A percentile compares a stretch with the other conserved stretches of the same genome.
phyloP scores from a whole-genome alignment of 2,888 invertebrate species.

The Cetonia aurata region DNA sequence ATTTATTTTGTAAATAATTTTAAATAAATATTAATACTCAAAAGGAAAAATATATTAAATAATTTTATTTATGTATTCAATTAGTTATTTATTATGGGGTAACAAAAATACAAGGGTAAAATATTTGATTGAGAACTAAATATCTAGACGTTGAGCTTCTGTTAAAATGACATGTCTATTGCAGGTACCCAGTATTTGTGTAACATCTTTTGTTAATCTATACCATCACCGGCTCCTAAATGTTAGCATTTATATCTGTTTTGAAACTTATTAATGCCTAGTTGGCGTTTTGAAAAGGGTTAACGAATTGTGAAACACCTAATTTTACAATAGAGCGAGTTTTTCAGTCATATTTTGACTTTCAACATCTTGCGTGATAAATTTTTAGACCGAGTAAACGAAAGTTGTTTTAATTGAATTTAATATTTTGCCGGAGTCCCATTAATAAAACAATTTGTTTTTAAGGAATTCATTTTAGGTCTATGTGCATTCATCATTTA shows the following conservation, averaged over 20 bases:
- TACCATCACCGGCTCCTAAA: not conserved
- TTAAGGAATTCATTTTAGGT: too few relatives aligned
- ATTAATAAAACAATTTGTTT: too few relatives aligned
- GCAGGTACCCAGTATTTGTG: not conserved
- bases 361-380: slow-evolving; percentile 7
- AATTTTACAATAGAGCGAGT: slow-evolving; percentile 5
- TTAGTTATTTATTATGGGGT: too few relatives aligned
- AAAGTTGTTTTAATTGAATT: too few relatives aligned
- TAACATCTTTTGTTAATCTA: slow-evolving; percentile 1
- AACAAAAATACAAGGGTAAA: not conserved
- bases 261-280: not conserved
- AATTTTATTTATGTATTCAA: too few relatives aligned
- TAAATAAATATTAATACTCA: too few relatives aligned
- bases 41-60: too few relatives aligned
- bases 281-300: slow-evolving; percentile 9
- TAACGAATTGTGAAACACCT: not conserved
- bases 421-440: too few relatives aligned
- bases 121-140: too few relatives aligned
- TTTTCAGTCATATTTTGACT: slow-evolving; percentile 8
- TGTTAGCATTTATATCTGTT: not conserved
- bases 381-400: not conserved
- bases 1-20: too few relatives aligned
- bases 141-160: not conserved
- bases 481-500: too few relatives aligned
- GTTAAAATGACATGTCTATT: not conserved